These are phyloP conservation scores for Temnothorax rugatulus DNA, from an alignment of 2,888 invertebrate genomes.

Conservation along the genomic window DNA sequence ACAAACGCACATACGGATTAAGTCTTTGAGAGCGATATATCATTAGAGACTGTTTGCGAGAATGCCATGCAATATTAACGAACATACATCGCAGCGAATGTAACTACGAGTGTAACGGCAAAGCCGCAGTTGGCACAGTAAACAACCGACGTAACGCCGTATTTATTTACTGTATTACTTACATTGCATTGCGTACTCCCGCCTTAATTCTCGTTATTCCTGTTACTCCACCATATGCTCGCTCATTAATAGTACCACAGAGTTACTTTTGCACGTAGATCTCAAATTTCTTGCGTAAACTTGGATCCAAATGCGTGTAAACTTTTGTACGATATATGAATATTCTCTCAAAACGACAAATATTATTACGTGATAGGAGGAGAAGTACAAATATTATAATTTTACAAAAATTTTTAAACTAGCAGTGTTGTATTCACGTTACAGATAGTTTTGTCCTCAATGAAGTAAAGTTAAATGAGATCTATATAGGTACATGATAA, in stretches of 20 bases:
- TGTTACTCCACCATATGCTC: neutral
- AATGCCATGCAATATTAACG: conserved; percentile 48
- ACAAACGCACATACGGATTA: conserved; percentile 13
- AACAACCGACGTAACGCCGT: conserved; percentile 41
- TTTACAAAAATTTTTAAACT: neutral
- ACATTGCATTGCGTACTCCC: conserved; percentile 44
- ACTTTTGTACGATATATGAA: neutral
- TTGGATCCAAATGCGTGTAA: neutral
- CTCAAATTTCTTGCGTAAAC: conserved; percentile 27
- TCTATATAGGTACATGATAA: neutral
- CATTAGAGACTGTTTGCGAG: conserved; percentile 41
- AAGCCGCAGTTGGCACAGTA: conserved; percentile 36
- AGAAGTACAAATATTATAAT: neutral
- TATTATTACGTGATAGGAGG: neutral
- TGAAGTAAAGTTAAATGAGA: neutral
- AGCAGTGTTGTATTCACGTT: neutral
- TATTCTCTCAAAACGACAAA: neutral
- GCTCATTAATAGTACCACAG: conserved; percentile 43
- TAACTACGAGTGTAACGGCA: conserved; percentile 34
- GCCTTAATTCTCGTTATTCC: conserved; percentile 46
- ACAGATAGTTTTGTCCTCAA: neutral
- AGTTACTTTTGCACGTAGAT: conserved; percentile 27
- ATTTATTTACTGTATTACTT: conserved; percentile 56
- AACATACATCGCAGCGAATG: conserved; percentile 24
- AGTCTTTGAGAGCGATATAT: conserved; percentile 29